These are phyloP conservation scores for Mythimna loreyi DNA, from an alignment of 2,888 invertebrate genomes.

Conservation along the genomic window DNA sequence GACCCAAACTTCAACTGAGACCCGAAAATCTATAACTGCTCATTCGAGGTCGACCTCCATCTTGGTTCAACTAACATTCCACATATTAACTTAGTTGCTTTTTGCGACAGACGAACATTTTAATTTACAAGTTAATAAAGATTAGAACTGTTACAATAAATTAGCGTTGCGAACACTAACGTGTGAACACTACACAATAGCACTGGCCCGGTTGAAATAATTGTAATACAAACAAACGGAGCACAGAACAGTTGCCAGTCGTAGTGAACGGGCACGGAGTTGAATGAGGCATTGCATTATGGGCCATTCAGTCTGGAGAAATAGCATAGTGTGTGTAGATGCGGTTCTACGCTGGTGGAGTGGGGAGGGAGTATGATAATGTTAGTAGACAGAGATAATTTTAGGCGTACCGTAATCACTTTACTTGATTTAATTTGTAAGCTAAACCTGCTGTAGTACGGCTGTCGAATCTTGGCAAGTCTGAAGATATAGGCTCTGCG, in stretches of 20 bases:
- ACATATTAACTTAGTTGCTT: too few relatives aligned
- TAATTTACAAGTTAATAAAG: too few relatives aligned
- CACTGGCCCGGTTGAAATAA: constrained; percentile 15
- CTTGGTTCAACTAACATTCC: too few relatives aligned
- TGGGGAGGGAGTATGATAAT: neutral
- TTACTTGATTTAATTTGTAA: too few relatives aligned
- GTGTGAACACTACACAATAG: constrained; percentile 34
- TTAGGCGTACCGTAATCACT: too few relatives aligned
- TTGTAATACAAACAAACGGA: constrained; percentile 32
- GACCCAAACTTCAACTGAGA: too few relatives aligned
- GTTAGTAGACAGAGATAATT: neutral
- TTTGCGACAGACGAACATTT: too few relatives aligned
- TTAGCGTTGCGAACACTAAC: neutral
- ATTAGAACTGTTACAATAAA: neutral
- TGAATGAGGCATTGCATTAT: constrained; percentile 2
- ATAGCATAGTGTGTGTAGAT: neutral
- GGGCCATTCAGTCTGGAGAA: constrained; percentile 1
- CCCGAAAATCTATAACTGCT: too few relatives aligned
- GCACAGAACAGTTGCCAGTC: constrained; percentile 34
- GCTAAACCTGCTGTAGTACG: too few relatives aligned
- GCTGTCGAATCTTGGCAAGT: too few relatives aligned
- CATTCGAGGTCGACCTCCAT: too few relatives aligned
- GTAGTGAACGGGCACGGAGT: constrained; percentile 27
- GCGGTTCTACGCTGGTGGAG: neutral
- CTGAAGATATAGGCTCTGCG: too few relatives aligned